Conservation (phyloP, 2,888 invertebrate genomes). For the Bellardia bayeri region DNA sequence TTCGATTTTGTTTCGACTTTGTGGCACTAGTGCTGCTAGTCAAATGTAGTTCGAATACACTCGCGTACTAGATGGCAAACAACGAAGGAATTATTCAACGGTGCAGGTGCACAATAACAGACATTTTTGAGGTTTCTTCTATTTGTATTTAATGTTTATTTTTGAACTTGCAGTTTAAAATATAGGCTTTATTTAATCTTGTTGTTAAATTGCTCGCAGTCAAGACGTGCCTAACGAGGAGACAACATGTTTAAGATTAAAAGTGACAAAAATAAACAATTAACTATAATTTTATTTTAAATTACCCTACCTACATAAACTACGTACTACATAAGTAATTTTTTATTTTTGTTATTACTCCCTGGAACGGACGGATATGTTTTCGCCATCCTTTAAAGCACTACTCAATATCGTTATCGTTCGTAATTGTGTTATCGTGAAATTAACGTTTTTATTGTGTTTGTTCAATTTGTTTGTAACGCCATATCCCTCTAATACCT, state of each 20-base stretch:
- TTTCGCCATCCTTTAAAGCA: conserved; percentile 50
- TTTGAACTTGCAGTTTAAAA: conserved; percentile 48
- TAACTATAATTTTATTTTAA: conserved; percentile 22
- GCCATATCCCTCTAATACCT: conserved; percentile 80
- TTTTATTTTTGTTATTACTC: conserved; percentile 5
- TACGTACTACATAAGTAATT: conserved; percentile 47
- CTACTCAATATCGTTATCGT: conserved; percentile 41
- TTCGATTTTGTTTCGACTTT: background rate
- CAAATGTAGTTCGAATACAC: background rate
- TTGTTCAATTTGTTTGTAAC: conserved; percentile 50
- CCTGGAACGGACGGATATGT: conserved; percentile 56
- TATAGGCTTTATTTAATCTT: conserved; percentile 80
- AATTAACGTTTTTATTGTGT: conserved; percentile 59
- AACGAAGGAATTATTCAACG: conserved; percentile 41
- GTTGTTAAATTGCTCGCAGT: conserved; percentile 75
- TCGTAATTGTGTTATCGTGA: conserved; percentile 32
- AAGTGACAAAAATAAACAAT: conserved; percentile 56
- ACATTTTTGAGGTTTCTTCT: conserved; percentile 68
- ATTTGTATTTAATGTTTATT: background rate
- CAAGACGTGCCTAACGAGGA: conserved; percentile 76
- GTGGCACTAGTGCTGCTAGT: background rate
- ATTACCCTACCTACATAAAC: conserved; percentile 32
- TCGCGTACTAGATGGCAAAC: background rate
- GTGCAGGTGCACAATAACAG: conserved; percentile 16
- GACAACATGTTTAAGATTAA: conserved; percentile 75